Conservation (phyloP, 2,113 vertebrate genomes). For the Paradisaea rubra region DNA sequence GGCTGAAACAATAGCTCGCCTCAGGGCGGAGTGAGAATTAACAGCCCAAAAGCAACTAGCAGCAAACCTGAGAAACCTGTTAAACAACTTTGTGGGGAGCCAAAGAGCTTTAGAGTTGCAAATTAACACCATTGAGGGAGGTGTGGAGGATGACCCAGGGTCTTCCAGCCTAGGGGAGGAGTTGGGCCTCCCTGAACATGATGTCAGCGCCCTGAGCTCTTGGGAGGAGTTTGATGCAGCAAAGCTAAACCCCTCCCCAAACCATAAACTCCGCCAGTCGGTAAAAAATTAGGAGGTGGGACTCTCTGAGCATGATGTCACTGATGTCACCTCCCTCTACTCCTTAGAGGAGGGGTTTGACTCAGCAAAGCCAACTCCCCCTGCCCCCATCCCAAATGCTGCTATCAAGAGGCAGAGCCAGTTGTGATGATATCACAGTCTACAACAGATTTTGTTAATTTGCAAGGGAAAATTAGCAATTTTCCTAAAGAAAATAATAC, state of each 20-base stretch:
- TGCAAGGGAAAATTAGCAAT: not conserved
- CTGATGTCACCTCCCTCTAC: not conserved
- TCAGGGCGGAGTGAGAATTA: not conserved
- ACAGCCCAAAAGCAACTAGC: not conserved
- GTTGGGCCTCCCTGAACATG: not conserved
- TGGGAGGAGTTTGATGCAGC: not conserved
- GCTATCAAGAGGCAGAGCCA: not conserved
- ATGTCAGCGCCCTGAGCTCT: not conserved
- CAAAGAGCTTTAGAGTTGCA: not conserved
- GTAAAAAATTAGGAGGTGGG: not conserved
- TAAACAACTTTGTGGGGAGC: not conserved
- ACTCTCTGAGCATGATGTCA: not conserved
- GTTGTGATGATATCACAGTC: not conserved
- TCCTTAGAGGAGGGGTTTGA: not conserved
- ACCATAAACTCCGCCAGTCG: not conserved
- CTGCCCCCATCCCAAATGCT: not conserved
- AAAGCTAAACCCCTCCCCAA: not conserved
- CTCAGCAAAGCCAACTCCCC: not conserved
- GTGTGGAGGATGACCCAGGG: not conserved
- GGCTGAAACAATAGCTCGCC: not conserved
- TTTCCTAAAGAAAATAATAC: not conserved
- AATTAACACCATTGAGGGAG: not conserved
- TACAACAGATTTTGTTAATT: not conserved
- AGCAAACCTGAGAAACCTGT: not conserved
- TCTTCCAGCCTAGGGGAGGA: not conserved